Base-by-base conservation (phyloP, 2,113 vertebrate genomes). In the Stomatorhinus ivindoensis region DNA sequence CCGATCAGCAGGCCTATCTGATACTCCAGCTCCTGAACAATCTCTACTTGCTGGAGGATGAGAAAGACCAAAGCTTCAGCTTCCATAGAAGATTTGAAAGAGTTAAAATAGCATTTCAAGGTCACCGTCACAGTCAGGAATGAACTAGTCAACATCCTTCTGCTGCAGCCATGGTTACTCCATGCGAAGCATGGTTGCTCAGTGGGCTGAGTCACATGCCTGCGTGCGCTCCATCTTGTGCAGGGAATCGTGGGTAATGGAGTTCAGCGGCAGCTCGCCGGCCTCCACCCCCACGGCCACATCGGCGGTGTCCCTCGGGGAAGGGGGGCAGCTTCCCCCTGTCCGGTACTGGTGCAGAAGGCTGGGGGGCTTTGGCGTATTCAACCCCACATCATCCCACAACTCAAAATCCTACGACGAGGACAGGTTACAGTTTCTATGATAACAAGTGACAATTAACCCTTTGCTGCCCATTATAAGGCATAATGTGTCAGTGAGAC, bases 371-470 rank as follows among this genome's bases (percentile, higher is more conserved):
- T 99, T 99, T 10, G 98, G 98, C 93, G 97, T 98, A 94, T 99
- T 99, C 92, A 99, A 95, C 69, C 98, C 98, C 90, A 99, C 98
- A 87, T 99, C 98, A 92, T 99, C 98, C 98, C 98, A 99, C 90
- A 99, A 92, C 93, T 99, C 98, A 96, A 99, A 99, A 95, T 99
- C 98, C 98, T 99, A 93, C 27, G 89, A 91, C 50, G 7, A 80
- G 17, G 76, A 6, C 82, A 44, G 9, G 35, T n/a, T 84, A 84
- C 82, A n/a, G 9, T 47, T 84, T 42, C 76, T 44, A 44, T 42
- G 39, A 19, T 15, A 44, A 42, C 76, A 82, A 3, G 0, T 24
- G 82, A 13, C 42, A 9, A 10, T 47, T 42, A 80, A 42, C 73
- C 73, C 5, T 80, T 42, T 19, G 17, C 73, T 80, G 9, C 17